Conservation (phyloP, 2,888 invertebrate species). For the Argynnis bischoffii region DNA sequence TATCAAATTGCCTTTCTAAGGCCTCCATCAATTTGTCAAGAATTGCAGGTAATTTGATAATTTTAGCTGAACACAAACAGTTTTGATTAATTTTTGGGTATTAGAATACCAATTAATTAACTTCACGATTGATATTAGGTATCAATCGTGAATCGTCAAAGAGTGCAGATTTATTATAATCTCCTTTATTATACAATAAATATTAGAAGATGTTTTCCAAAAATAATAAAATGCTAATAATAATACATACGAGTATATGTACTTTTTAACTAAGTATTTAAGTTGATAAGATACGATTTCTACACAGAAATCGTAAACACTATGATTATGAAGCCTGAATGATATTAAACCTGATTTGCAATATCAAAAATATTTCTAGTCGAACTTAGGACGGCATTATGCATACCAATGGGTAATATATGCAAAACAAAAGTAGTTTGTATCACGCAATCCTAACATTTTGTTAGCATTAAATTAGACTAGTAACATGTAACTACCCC, state of each 20-base stretch:
- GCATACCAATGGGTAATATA: slow-evolving; percentile 61
- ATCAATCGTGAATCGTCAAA: no score
- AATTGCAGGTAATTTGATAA: slow-evolving; percentile 25
- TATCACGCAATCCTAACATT: slow-evolving; percentile 78
- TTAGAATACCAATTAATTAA: slow-evolving; percentile 2
- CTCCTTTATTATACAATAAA: no score
- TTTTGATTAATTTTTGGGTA: slow-evolving; percentile 3
- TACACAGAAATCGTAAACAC: slow-evolving; percentile 4
- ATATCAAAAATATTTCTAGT: slow-evolving; percentile 34
- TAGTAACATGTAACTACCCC: slow-evolving; percentile 46
- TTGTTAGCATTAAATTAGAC: slow-evolving; percentile 76
- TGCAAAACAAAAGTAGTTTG: slow-evolving; percentile 76
- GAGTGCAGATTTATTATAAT: no score
- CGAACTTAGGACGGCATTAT: slow-evolving; percentile 37
- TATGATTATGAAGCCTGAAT: slow-evolving; percentile 7
- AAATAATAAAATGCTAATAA: no score
- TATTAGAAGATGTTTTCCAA: no score
- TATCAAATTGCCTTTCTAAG: slow-evolving; percentile 24
- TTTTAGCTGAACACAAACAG: background rate
- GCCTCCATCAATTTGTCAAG: slow-evolving; percentile 25
- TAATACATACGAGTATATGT: no score
- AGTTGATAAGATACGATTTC: background rate
- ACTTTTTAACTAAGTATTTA: background rate
- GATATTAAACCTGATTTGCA: slow-evolving; percentile 28
- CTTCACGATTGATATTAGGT: no score